Conservation (phyloP, 2,888 invertebrate species). For the Macrosiphum euphorbiae region DNA sequence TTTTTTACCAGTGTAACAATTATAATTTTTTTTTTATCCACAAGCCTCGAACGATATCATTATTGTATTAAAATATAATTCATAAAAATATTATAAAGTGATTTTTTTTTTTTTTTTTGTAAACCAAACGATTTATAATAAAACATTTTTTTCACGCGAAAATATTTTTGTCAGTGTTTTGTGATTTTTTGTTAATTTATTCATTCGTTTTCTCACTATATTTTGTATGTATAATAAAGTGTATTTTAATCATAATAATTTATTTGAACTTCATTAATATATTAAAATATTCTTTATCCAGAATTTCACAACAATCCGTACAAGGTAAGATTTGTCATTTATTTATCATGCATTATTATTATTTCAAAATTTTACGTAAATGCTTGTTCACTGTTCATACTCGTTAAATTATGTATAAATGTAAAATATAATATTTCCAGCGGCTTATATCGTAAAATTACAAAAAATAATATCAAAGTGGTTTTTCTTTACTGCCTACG, state of each 20-base stretch:
- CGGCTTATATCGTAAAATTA: background rate
- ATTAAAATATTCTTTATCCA: slow-evolving; percentile 12
- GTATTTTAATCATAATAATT: background rate
- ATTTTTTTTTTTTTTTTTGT: background rate
- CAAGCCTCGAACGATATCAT: background rate
- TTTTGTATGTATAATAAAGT: background rate
- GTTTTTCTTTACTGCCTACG: background rate
- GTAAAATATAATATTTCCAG: background rate
- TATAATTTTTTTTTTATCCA: background rate
- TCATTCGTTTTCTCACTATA: background rate
- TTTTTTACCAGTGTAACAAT: background rate
- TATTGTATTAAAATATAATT: background rate
- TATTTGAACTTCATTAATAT: background rate
- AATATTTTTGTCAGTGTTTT: slow-evolving; percentile 10
- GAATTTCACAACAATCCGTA: background rate
- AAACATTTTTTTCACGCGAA: background rate
- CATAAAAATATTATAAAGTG: background rate
- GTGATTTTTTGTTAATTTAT: slow-evolving; percentile 2
- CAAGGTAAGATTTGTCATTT: slow-evolving; percentile 5
- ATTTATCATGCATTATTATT: background rate
- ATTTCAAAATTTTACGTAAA: background rate
- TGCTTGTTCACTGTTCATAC: too few species aligned
- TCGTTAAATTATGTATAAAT: background rate
- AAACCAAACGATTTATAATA: background rate
- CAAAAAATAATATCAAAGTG: background rate